Conservation (phyloP, 2,888 invertebrate genomes). For the Isoperla grammatica region DNA sequence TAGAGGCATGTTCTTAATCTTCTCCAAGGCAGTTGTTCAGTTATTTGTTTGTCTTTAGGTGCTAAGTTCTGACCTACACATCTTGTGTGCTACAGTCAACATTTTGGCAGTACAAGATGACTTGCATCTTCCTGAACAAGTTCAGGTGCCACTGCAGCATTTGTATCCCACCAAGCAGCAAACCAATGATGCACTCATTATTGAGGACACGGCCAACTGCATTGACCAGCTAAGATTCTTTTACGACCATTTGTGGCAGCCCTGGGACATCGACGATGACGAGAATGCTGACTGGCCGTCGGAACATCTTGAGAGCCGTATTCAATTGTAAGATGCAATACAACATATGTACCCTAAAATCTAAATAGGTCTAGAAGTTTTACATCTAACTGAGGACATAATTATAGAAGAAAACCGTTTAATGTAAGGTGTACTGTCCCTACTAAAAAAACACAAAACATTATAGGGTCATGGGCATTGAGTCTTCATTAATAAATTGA, state of each 20-base stretch:
- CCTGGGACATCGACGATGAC: conserved; percentile 62
- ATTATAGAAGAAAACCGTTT: too few species aligned
- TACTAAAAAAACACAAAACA: too few species aligned
- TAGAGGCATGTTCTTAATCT: too few species aligned
- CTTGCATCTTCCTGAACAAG: conserved; percentile 53
- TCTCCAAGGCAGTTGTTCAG: too few species aligned
- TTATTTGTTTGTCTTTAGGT: neutral
- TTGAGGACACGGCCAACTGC: conserved; percentile 55
- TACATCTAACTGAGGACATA: too few species aligned
- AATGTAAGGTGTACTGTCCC: too few species aligned
- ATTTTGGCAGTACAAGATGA: conserved; percentile 60
- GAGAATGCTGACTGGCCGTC: conserved; percentile 53
- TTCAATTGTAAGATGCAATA: conserved; percentile 50
- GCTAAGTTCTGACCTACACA: conserved; percentile 49
- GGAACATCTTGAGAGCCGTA: conserved; percentile 50
- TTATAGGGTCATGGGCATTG: too few species aligned
- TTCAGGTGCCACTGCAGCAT: conserved; percentile 55
- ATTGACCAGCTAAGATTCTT: conserved; percentile 62
- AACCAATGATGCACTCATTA: conserved; percentile 51
- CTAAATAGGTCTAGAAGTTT: too few species aligned
- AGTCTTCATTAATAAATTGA: too few species aligned
- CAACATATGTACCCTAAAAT: too few species aligned
- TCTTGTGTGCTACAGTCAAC: conserved; percentile 52
- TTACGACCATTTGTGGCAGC: conserved; percentile 61
- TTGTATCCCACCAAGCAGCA: conserved; percentile 62